Evolutionary conservation across 2,888 invertebrate genomes (phyloP), one percentile per base, ranked within the genome.

Genomic region (Mantis religiosa): DNA sequence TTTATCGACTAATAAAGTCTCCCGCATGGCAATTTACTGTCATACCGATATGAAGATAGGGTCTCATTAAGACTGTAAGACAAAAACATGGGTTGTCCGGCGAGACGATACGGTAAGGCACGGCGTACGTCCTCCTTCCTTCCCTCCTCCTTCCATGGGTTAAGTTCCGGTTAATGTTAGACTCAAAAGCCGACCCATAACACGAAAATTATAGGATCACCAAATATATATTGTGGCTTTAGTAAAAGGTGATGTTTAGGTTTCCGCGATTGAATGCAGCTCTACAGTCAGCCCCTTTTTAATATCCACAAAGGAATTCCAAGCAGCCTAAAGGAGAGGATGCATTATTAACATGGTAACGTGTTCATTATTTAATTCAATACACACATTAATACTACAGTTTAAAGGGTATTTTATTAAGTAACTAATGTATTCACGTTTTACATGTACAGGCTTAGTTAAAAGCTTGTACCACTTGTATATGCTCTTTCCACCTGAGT

Each of bases 221-320:
- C 87, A 87, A 82, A 81, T 82, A 87, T 87, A 83, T 87, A 87
- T 87, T 87, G 87, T 83, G 83, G 86, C 54, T 71, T 71, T 86
- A 54, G 71, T 86, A 71, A 81, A 81, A 81, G 81, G 15, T n/a
- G 85, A 41, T 6, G 85, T 86, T 86, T 71, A 28, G 28, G 81
- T 81, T 86, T 81, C 47, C 28, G 28, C 28, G 81, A 15, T 28
- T 86, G 86, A 28, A 41, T 85, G 27, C 14, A 71, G 4, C 54
- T 71, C 20, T 71, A 71, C 6, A 20, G 54, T 54, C 47, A 47
- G 47, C 15, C 54, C 14, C 54, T 54, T 54, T 20, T 54, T 41
- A 41, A 41, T 41, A 41, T 41, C 41, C 12, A 12, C 12, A 12
- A 2, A 41, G 41, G 41, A 41, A 41, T 41, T 41, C 41, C 41